phyloP scores from a whole-genome alignment of 2,888 invertebrate genomes.

The Hemicrepidius hirtus region DNA sequence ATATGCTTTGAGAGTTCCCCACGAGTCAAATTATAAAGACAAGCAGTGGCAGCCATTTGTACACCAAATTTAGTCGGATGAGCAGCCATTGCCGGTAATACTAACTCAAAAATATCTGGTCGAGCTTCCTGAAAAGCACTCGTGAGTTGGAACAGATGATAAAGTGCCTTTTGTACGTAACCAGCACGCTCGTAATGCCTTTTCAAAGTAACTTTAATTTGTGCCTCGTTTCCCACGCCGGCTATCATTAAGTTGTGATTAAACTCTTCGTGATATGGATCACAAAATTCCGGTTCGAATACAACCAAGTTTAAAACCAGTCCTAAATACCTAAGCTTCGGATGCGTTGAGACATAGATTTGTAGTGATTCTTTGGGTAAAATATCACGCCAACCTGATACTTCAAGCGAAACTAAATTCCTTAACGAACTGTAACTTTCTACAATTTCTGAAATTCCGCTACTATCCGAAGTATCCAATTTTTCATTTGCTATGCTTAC shows the following conservation, averaged over 20 bases:
- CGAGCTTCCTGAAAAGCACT: constrained; percentile 72
- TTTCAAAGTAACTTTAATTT: constrained; percentile 74
- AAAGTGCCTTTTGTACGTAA: constrained; percentile 81
- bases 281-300: constrained; percentile 64
- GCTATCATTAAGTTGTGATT: constrained; percentile 60
- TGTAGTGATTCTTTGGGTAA: constrained; percentile 58
- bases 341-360: constrained; percentile 63
- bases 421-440: constrained; percentile 73
- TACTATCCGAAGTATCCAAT: constrained; percentile 59
- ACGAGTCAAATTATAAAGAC: constrained; percentile 82
- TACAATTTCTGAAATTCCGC: constrained; percentile 72
- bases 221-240: constrained; percentile 67
- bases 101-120: constrained; percentile 78
- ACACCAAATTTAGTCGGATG: constrained; percentile 77
- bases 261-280: constrained; percentile 56
- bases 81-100: constrained; percentile 71
- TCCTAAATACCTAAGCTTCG: constrained; percentile 66
- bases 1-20: constrained; percentile 78
- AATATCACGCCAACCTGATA: constrained; percentile 74
- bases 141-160: constrained; percentile 76
- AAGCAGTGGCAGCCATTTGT: constrained; percentile 85
- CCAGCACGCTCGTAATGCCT: constrained; percentile 75
- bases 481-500: constrained; percentile 66
- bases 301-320: constrained; percentile 66
- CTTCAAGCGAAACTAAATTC: constrained; percentile 77